Evolutionary conservation across 2,797 vertebrate genomes (phyloP).

Genomic region (Helostoma temminkii): DNA sequence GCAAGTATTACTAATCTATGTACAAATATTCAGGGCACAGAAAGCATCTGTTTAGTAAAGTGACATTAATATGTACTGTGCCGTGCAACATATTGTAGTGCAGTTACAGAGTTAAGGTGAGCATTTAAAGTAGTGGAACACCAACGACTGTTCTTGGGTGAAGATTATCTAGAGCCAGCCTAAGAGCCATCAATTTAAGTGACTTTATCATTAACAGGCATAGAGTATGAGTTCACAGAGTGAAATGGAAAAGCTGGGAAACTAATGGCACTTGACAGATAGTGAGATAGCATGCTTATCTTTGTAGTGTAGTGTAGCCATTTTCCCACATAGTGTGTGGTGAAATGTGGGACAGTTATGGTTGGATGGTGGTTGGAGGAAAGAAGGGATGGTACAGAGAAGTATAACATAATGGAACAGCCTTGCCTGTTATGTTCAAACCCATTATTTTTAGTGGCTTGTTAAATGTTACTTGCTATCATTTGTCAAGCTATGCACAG

Average conservation of each 20-base stretch:
- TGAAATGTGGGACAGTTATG: conserved; percentile 17
- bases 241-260: conserved; percentile 78
- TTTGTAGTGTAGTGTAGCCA: conserved; percentile 75
- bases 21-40: conserved; percentile 13
- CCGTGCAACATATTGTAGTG: conserved; percentile 28
- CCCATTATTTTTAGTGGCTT: conserved; percentile 58
- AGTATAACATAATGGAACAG: conserved; percentile 54
- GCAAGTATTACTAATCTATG: conserved; percentile 7
- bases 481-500: conserved; percentile 2
- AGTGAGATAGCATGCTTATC: conserved; percentile 79
- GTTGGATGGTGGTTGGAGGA: not conserved
- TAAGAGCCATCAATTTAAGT: conserved; percentile 78
- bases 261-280: conserved; percentile 83
- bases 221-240: conserved; percentile 71
- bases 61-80: conserved; percentile 27
- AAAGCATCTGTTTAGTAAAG: conserved; percentile 44
- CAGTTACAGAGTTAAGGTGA: conserved; percentile 58
- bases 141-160: conserved; percentile 54
- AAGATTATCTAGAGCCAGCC: conserved; percentile 69
- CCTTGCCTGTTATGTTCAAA: conserved; percentile 48
- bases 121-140: conserved; percentile 60
- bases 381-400: not conserved
- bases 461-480: conserved; percentile 57
- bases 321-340: conserved; percentile 58
- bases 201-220: conserved; percentile 79